These are phyloP conservation scores for Siderastrea siderea DNA, from an alignment of 92 coral and sea anemone species.

Conservation along the genomic window DNA sequence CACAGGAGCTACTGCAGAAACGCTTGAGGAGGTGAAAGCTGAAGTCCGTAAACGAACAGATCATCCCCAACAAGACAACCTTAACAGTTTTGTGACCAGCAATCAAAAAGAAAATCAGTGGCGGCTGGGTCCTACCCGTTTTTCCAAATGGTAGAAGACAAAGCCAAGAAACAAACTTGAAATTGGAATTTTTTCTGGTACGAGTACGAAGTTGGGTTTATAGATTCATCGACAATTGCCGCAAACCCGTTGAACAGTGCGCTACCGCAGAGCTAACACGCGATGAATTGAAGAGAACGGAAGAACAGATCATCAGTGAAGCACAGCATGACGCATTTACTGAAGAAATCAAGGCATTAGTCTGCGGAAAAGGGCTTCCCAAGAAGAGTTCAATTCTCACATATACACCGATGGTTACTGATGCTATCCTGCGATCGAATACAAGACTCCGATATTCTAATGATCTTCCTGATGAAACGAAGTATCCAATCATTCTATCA, in stretches of 20 bases:
- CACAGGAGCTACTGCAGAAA: background rate
- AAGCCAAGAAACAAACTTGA: slow-evolving; percentile 7
- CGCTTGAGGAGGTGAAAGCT: slow-evolving; percentile 2
- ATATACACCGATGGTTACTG: slow-evolving; percentile 55
- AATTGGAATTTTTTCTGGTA: slow-evolving; percentile 58
- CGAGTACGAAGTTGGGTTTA: slow-evolving; percentile 64
- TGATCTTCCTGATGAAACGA: slow-evolving; percentile 36
- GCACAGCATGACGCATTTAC: slow-evolving; percentile 42
- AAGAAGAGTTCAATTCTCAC: slow-evolving; percentile 46
- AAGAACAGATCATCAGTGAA: slow-evolving; percentile 36
- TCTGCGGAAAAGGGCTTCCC: slow-evolving; percentile 16
- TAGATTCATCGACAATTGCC: slow-evolving; percentile 54
- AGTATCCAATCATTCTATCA: slow-evolving; percentile 39
- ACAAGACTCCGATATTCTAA: slow-evolving; percentile 48
- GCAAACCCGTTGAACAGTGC: slow-evolving; percentile 30
- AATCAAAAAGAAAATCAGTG: slow-evolving; percentile 9
- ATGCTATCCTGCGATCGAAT: slow-evolving; percentile 46
- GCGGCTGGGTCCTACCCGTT: slow-evolving; percentile 37
- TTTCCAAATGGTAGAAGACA: slow-evolving; percentile 59
- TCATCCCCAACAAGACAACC: background rate
- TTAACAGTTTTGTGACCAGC: background rate
- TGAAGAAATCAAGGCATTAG: slow-evolving; percentile 57
- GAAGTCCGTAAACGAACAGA: background rate
- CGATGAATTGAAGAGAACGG: slow-evolving; percentile 41
- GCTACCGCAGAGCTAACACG: slow-evolving; percentile 27